These are phyloP conservation scores for Eristalis tenax DNA, from an alignment of 2,888 invertebrate species.

Conservation along the genomic window DNA sequence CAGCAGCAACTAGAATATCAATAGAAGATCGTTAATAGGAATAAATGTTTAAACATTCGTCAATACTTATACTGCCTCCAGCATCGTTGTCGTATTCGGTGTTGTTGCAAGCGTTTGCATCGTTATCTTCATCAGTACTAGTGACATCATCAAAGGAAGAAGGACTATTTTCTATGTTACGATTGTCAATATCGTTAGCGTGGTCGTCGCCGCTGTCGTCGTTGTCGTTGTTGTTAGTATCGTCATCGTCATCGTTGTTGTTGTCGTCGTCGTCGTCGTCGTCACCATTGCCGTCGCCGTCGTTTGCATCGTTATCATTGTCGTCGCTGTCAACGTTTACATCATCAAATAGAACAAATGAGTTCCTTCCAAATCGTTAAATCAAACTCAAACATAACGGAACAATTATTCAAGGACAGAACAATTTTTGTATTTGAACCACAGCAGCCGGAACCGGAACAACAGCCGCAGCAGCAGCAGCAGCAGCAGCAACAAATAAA, in stretches of 20 bases:
- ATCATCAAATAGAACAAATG: conserved; percentile 65
- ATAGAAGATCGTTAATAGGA: conserved; percentile 10
- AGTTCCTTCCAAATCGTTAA: conserved; percentile 68
- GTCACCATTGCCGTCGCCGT: neutral
- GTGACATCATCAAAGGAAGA: conserved; percentile 11
- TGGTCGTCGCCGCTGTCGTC: conserved; percentile 7
- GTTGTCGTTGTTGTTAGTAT: neutral
- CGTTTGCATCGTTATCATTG: conserved; percentile 31
- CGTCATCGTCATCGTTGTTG: neutral
- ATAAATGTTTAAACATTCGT: conserved; percentile 61
- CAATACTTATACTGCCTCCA: conserved; percentile 32
- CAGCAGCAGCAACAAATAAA: conserved; percentile 1
- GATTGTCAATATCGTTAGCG: conserved; percentile 38
- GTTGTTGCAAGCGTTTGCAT: conserved; percentile 38
- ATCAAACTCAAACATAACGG: conserved; percentile 41
- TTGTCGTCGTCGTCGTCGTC: conserved; percentile 13
- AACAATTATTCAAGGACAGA: conserved; percentile 47
- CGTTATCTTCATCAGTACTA: conserved; percentile 28
- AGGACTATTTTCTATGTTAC: conserved; percentile 57
- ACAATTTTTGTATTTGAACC: conserved; percentile 55
- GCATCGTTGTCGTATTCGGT: conserved; percentile 41
- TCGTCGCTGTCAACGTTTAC: conserved; percentile 63
- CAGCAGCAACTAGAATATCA: conserved; percentile 7
- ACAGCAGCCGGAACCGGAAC: conserved; percentile 27
- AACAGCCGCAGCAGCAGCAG: conserved; percentile 19